These are phyloP conservation scores for Lineus longissimus DNA, from an alignment of 1,140 invertebrate species.

Conservation along the genomic window DNA sequence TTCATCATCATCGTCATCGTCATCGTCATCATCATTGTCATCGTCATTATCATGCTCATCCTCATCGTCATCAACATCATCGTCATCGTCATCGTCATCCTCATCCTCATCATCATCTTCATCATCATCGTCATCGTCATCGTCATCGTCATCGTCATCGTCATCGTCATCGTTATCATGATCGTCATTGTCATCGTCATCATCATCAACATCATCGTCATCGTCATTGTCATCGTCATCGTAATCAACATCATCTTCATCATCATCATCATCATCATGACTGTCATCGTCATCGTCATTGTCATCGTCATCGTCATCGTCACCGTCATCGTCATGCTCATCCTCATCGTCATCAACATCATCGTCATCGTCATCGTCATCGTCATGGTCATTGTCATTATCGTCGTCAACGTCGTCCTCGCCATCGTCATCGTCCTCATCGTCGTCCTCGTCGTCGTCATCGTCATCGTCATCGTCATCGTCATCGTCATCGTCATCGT, in stretches of 20 bases:
- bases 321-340: no score
- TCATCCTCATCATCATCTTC: no score
- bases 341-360: no score
- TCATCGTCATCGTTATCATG: not conserved
- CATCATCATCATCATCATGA: slow-evolving; percentile 8
- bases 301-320: not conserved
- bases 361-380: no score
- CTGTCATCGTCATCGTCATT: not conserved
- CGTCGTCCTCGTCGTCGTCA: no score
- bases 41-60: no score
- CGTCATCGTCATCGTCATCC: no score
- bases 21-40: slow-evolving; percentile 11
- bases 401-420: slow-evolving; percentile 6
- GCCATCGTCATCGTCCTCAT: no score
- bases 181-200: slow-evolving; percentile 13
- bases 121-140: slow-evolving; percentile 13
- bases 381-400: not conserved
- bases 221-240: no score
- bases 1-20: slow-evolving; percentile 16
- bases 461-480: not conserved
- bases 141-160: slow-evolving; percentile 14
- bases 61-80: no score
- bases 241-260: slow-evolving; percentile 14
- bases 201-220: no score
- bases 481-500: not conserved